A percentile compares a stretch with the other conserved stretches of the same genome.
Conservation (phyloP, 1,140 invertebrate species). For the Pseudomyrmex dendroicus region DNA sequence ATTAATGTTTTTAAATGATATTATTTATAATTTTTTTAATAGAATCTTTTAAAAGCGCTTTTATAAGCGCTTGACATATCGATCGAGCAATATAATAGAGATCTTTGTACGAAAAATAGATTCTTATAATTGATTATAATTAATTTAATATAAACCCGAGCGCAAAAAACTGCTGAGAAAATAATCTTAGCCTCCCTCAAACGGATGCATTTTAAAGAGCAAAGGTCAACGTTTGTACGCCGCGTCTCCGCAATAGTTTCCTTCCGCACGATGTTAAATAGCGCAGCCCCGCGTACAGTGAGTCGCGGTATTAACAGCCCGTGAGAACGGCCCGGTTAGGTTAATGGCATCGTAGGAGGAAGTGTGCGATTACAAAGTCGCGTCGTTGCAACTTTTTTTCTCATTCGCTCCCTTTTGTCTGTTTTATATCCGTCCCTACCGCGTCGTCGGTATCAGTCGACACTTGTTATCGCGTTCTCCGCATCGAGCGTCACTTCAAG, state of each 20-base stretch:
- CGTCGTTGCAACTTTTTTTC: constrained; percentile 42
- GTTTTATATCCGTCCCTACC: constrained; percentile 35
- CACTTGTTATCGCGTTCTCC: constrained; percentile 56
- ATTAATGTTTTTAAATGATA: too few relatives aligned
- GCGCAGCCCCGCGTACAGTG: constrained; percentile 69
- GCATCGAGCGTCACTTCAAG: constrained; percentile 54
- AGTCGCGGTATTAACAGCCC: constrained; percentile 79
- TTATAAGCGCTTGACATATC: neutral
- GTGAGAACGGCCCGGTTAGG: constrained; percentile 77
- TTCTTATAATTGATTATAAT: neutral
- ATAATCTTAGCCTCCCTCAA: constrained; percentile 34
- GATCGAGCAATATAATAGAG: neutral
- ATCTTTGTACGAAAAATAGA: too few relatives aligned
- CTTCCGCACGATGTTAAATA: constrained; percentile 65
- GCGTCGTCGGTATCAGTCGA: constrained; percentile 31
- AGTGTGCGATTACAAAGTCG: constrained; percentile 72
- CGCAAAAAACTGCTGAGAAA: neutral
- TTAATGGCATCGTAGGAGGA: constrained; percentile 75
- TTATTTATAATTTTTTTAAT: neutral
- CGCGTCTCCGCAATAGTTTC: constrained; percentile 55
- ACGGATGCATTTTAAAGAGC: constrained; percentile 31
- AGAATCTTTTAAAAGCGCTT: neutral
- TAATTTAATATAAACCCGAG: constrained; percentile 4
- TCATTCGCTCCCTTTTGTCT: neutral
- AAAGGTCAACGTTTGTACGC: constrained; percentile 54